Base-by-base conservation (phyloP, 2,888 invertebrate genomes). In the Nycteola revayana region DNA sequence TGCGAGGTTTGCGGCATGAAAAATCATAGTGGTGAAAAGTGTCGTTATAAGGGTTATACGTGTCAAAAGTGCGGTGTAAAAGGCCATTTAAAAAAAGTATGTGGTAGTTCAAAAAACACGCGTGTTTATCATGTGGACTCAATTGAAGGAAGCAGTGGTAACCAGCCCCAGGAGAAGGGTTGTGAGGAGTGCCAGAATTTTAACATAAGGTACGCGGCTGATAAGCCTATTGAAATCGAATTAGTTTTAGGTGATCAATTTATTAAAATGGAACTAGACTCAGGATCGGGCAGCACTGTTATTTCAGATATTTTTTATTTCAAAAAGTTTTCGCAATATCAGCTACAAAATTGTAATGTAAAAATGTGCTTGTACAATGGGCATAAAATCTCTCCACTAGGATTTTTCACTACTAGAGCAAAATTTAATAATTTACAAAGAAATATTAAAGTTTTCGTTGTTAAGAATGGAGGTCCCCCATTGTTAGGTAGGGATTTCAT, bases 401-500 rank as follows among this genome's bases (percentile, higher is more conserved):
- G 4, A 9, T 11, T 28, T 9, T 7, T 35, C 35, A 28, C 1
- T 17, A 7, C 7, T 2, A 7, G 7, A 21, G 21, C 21, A 5
- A 21, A 2, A 5, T 21, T 5, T 21, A 21, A 21, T 21, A 3
- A 21, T 5, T 5, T 7, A n/a, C 3, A 21, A 21, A 21, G 7
- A 7, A 2, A 5, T 1, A 40, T 55, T n/a, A 41, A 44, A 21
- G 14, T 52, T 18, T 53, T 27, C 36, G 53, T 55, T 2, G 26
- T 60, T 8, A 17, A 42, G 36, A 43, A 49, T 30, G 52, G 52
- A 3, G 48, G 50, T 0, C 47, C 48, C n/a, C 45, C 53, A 7
- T 23, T 49, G 9, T 25, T 25, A 11, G 25, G 25, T n/a, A 7
- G 46, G 1, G 38, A 53, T 42, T 50, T 51, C 31, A 41, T 48